Conservation (phyloP, 2,888 invertebrate species). For the Parascotia fuliginaria region DNA sequence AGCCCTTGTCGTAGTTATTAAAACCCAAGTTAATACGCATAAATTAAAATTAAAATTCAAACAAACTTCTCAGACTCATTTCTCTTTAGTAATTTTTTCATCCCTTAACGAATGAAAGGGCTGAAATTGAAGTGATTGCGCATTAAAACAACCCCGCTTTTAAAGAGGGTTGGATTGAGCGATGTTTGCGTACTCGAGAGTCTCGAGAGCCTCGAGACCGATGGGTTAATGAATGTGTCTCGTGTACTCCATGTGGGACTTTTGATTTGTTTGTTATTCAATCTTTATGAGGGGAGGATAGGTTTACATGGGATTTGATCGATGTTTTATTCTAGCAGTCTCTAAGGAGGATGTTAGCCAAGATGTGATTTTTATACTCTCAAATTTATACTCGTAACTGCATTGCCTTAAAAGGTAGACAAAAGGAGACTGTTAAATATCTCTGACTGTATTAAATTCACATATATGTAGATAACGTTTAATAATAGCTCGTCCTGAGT, state of each 20-base stretch:
- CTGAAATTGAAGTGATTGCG: slow-evolving; percentile 10
- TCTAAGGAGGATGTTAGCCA: too few species aligned
- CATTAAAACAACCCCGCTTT: slow-evolving; percentile 5
- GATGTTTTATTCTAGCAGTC: too few species aligned
- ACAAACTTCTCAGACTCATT: neutral
- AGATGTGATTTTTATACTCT: too few species aligned
- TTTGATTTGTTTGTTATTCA: slow-evolving; percentile 2
- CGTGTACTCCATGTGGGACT: neutral
- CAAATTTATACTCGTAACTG: too few species aligned
- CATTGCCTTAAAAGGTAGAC: too few species aligned
- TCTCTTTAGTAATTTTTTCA: slow-evolving; percentile 2
- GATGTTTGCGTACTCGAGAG: slow-evolving; percentile 1
- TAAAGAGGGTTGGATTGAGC: slow-evolving; percentile 7
- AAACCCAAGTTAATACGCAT: too few species aligned
- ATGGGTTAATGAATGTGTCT: slow-evolving; percentile 8
- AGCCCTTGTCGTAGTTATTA: neutral
- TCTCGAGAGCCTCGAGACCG: neutral
- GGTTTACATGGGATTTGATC: neutral
- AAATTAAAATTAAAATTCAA: neutral
- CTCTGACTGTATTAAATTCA: too few species aligned
- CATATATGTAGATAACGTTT: too few species aligned
- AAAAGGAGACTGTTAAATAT: too few species aligned
- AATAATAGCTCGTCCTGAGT: too few species aligned
- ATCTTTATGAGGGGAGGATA: neutral
- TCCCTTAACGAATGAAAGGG: slow-evolving; percentile 8